Evolutionary conservation across 2,888 invertebrate genomes (phyloP), one percentile per base, ranked within the genome.

Genomic region (Drosophila stalkeri): DNA sequence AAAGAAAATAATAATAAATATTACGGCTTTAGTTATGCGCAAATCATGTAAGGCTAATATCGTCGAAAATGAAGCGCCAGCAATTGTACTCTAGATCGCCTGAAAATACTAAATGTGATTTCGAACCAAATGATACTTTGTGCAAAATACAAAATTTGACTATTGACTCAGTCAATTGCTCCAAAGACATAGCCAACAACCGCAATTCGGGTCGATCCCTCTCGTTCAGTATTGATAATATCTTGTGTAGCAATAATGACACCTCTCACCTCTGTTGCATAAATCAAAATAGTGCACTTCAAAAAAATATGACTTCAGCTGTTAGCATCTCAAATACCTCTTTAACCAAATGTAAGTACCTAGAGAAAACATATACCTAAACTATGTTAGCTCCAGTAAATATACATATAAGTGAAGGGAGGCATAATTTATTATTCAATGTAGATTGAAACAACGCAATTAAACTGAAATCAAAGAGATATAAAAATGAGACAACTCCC

Each of bases 141-240:
- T 55, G 39, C 43, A 51, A 55, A 20, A 31, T 12, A 33, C 23
- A 37, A 46, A 56, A 37, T 23, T 14, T 47, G 47, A 16, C 33
- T 16, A 16, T 16, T 1, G 23, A 60, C 44, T 33, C 14, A 2
- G 20, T 20, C 2, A 27, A 23, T 16, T 20, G 12, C 1, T n/a
- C 31, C 11, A 54, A 72, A 33, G 78, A 44, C 0, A 44, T 18
- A 27, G 6, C 33, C 1, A 56, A 59, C 20, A 60, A 18, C 6
- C 46, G 27, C 23, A 57, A 52, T 16, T n/a, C 46, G 14, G 31
- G 27, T 11, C 49, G 43, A 18, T 35, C 44, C 20, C 49, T 52
- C 14, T 59, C 75, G 16, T 75, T 75, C 62, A 75, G 75, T 67
- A 75, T 75, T 55, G 75, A 75, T 2, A 75, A 79, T 43, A 75